Conservation (phyloP, 2,113 vertebrate species). For the Dipodomys merriami region DNA sequence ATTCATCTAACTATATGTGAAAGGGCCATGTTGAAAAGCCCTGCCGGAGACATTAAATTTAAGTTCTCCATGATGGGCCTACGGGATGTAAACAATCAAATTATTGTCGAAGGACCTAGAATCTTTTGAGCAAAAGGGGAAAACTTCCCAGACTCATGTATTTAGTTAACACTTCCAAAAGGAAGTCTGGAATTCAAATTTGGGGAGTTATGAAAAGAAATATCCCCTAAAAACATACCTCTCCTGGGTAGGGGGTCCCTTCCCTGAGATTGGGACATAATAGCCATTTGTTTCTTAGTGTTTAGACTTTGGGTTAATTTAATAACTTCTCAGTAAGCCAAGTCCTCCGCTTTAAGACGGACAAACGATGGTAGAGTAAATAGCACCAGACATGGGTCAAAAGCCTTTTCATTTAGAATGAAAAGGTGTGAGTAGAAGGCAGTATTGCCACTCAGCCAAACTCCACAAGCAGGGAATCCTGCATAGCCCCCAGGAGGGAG, state of each 20-base stretch:
- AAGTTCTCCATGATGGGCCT: conserved; percentile 34
- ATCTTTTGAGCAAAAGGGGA: conserved; percentile 31
- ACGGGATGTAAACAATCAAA: conserved; percentile 26
- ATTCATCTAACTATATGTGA: conserved; percentile 43
- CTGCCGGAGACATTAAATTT: conserved; percentile 35
- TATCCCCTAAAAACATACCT: not conserved
- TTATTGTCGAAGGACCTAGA: conserved; percentile 19
- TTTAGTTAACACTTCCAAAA: conserved; percentile 49
- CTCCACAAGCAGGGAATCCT: not conserved
- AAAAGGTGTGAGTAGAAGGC: conserved; percentile 32
- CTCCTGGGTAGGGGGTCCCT: not conserved
- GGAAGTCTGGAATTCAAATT: conserved; percentile 50
- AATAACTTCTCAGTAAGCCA: conserved; percentile 52
- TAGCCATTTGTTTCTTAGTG: conserved; percentile 30
- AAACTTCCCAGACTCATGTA: not conserved
- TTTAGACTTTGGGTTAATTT: conserved; percentile 49
- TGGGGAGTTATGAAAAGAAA: conserved; percentile 44
- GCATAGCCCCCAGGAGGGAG: not conserved
- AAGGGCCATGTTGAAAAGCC: not conserved
- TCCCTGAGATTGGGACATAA: conserved; percentile 40
- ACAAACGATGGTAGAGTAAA: conserved; percentile 44
- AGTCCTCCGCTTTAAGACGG: conserved; percentile 14
- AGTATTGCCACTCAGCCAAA: not conserved
- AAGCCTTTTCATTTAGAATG: conserved; percentile 49
- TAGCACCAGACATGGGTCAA: not conserved